Conservation (phyloP, 2,888 invertebrate species). For the Cataglyphis cursor region DNA sequence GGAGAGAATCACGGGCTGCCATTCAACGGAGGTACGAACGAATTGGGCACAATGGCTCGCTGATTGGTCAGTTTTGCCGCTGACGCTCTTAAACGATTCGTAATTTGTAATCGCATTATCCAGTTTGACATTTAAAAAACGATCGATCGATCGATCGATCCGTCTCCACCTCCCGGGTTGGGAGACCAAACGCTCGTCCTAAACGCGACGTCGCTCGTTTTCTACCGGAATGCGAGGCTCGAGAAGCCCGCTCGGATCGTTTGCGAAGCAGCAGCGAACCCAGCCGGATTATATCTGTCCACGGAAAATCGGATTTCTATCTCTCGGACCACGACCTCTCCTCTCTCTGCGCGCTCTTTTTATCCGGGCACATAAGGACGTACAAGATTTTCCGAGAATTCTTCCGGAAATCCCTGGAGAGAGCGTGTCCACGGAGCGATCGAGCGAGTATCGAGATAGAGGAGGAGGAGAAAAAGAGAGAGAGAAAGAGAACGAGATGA, state of each 20-base stretch:
- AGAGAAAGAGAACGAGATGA: not conserved
- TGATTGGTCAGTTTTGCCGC: conserved; percentile 83
- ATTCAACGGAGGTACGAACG: conserved; percentile 62
- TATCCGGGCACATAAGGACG: conserved; percentile 67
- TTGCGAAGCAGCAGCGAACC: conserved; percentile 23
- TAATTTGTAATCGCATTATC: conserved; percentile 81
- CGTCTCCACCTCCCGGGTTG: conserved; percentile 50
- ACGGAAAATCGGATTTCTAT: conserved; percentile 74
- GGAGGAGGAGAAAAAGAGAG: not conserved
- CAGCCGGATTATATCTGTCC: conserved; percentile 69
- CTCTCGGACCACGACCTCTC: conserved; percentile 52
- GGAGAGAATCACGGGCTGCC: conserved; percentile 73
- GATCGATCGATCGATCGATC: conserved; percentile 53
- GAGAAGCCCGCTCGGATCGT: conserved; percentile 10
- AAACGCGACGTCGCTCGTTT: conserved; percentile 13
- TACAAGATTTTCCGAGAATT: conserved; percentile 69
- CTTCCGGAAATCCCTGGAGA: conserved; percentile 58
- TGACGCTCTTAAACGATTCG: conserved; percentile 76
- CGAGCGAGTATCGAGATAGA: conserved; percentile 48
- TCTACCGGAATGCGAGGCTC: conserved; percentile 19
- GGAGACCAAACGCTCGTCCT: not conserved
- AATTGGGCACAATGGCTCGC: conserved; percentile 77
- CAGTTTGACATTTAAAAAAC: conserved; percentile 39
- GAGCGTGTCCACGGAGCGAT: conserved; percentile 35
- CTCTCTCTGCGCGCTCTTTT: conserved; percentile 53